Percentiles rank a stretch among this genome's conserved stretches.
These are phyloP conservation scores for Drosophila pseudotakahashii DNA, from an alignment of 2,888 invertebrate species.

Conservation along the genomic window DNA sequence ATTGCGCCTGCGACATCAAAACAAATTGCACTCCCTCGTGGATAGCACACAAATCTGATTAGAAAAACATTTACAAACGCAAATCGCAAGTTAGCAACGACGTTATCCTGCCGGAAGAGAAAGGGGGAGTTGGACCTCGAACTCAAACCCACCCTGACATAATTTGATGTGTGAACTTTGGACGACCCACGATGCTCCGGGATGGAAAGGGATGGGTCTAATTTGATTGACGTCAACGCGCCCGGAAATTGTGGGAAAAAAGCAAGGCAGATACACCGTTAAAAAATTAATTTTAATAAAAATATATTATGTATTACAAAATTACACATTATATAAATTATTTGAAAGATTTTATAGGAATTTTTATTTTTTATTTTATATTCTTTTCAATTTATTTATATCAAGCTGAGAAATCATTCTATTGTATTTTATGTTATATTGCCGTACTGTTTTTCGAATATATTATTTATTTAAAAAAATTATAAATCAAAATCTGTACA, in stretches of 20 bases:
- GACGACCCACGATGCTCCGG: conserved; percentile 22
- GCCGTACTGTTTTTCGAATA: no score
- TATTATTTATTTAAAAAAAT: no score
- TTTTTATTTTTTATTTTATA: no score
- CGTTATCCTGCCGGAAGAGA: neutral
- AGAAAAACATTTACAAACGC: conserved; percentile 76
- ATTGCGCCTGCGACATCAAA: conserved; percentile 73
- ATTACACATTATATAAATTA: no score
- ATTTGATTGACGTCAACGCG: conserved; percentile 73
- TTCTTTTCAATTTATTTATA: no score
- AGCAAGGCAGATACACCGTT: conserved; percentile 6
- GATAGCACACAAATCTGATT: conserved; percentile 72
- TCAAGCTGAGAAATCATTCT: no score
- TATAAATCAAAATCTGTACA: no score
- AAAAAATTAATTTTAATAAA: no score
- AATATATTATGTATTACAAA: no score
- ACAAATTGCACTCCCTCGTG: conserved; percentile 73
- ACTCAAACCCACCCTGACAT: conserved; percentile 44
- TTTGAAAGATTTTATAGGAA: no score
- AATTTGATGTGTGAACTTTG: conserved; percentile 74
- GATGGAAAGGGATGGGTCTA: conserved; percentile 39
- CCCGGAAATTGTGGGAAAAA: conserved; percentile 63
- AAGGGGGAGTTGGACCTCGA: neutral
- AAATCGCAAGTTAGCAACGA: conserved; percentile 72
- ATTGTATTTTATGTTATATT: no score